A percentile compares a stretch with the other conserved stretches of the same genome.
These are phyloP conservation scores for Drosophila fungiperda DNA, from an alignment of 2,888 invertebrate genomes.

Conservation along the genomic window DNA sequence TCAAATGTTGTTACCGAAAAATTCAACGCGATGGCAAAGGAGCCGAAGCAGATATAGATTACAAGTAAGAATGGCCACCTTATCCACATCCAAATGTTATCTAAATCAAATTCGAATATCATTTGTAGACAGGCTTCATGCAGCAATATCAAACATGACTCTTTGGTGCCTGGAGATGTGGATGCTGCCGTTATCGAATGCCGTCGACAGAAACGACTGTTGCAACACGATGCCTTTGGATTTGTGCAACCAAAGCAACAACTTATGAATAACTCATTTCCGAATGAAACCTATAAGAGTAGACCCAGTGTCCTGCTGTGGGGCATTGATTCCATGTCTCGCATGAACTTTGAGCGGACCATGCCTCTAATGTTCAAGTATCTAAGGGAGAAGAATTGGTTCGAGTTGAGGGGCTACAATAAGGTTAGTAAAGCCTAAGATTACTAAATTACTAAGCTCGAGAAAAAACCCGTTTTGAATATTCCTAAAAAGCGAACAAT, in stretches of 20 bases:
- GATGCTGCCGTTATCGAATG: constrained; percentile 74
- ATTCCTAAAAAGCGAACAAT: neutral
- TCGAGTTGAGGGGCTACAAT: constrained; percentile 90
- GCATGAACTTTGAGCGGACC: constrained; percentile 90
- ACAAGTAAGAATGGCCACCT: constrained; percentile 60
- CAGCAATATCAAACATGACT: constrained; percentile 65
- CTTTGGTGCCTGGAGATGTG: constrained; percentile 66
- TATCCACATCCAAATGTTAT: neutral
- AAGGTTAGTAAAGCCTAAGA: constrained; percentile 83
- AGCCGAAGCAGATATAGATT: constrained; percentile 67
- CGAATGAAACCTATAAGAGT: constrained; percentile 2
- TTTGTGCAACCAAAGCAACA: constrained; percentile 83
- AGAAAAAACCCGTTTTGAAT: neutral
- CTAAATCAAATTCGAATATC: neutral
- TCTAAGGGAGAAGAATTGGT: constrained; percentile 88
- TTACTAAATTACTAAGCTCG: neutral
- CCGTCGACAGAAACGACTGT: constrained; percentile 79
- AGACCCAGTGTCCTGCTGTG: constrained; percentile 89
- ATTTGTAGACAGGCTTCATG: constrained; percentile 69
- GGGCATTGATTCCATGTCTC: constrained; percentile 94
- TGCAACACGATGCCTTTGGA: constrained; percentile 86
- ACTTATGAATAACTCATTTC: neutral
- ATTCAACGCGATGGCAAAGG: constrained; percentile 76
- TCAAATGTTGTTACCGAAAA: constrained; percentile 81
- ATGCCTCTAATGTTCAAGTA: constrained; percentile 90